These are phyloP conservation scores for Chaetophractus vellerosus DNA, from an alignment of 2,797 vertebrate species.

Conservation along the genomic window DNA sequence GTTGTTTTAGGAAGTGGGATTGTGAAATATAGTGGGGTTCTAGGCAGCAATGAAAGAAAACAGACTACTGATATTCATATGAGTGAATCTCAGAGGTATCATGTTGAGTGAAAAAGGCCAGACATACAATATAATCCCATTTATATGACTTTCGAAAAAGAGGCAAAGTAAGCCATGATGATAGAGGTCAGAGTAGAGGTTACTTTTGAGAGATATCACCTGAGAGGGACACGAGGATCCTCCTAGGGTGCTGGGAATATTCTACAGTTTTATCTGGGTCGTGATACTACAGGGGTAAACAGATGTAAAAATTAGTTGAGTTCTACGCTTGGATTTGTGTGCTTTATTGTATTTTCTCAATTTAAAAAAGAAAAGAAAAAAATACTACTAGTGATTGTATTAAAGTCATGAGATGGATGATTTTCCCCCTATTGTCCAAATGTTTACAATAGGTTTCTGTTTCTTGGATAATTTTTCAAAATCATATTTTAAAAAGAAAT, in stretches of 20 bases:
- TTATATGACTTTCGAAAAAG: background rate
- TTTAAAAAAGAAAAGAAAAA: background rate
- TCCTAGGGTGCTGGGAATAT: background rate
- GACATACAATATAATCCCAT: background rate
- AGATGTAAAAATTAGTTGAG: background rate
- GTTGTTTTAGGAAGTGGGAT: background rate
- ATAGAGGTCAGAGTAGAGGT: background rate
- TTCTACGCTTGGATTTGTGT: background rate
- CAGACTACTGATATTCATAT: background rate
- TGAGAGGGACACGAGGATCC: rapidly evolving
- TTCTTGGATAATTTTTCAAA: background rate
- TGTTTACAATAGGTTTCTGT: background rate
- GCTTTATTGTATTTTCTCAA: too few relatives aligned
- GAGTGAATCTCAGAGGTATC: background rate
- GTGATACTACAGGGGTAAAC: background rate
- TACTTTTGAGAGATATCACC: background rate
- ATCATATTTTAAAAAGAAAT: background rate
- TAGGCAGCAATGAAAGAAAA: background rate
- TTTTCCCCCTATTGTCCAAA: background rate
- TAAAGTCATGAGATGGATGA: background rate
- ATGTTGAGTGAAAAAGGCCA: background rate
- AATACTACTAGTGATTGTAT: background rate
- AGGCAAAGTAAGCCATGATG: background rate
- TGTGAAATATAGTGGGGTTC: background rate
- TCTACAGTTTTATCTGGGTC: background rate